Base-by-base conservation (phyloP, 2,113 vertebrate species). In the Ctenodactylus gundi region DNA sequence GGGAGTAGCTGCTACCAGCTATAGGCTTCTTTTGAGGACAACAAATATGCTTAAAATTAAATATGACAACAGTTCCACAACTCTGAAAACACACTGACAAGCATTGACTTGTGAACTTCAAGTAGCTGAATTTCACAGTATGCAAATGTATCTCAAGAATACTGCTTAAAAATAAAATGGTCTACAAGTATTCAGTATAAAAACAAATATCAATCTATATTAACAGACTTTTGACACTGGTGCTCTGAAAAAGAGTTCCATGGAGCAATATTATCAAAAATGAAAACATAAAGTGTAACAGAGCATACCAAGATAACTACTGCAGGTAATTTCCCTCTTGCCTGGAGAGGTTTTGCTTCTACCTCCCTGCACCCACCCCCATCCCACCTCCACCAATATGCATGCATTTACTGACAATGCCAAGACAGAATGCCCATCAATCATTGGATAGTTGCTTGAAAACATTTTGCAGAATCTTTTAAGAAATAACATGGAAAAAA, bases 31-130 rank as follows among this genome's bases (percentile, higher is more conserved):
- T 75, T 68, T 88, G 55, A 82, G 4, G 23, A 80, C 88, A 12
- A 90, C 46, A 41, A 87, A 88, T 73, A 51, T 70, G 15, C 44
- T 86, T 87, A 72, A 76, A 81, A 39, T 85, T 76, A 73, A 55
- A 15, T 73, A 44, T 51, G 15, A 36, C 31, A 36, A n/a, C 81
- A 5, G 20, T 62, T 78, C 2, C 11, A 92, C 46, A 62, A 51
- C 23, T 78, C 53, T 90, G 34, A 96, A 91, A 92, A 88, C 75
- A 81, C 20, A 29, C 39, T 64, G 53, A 46, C 6, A 81, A 73
- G 44, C 5, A 84, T 55, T 62, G 53, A 62, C 39, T 18, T 85
- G 17, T 7, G 29, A 21, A 44, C 9, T 65, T 58, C 39, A 92
- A 77, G 46, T 81, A 36, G 29, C 4, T 94, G 29, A 85, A 49